phyloP scores from a whole-genome alignment of 2,888 invertebrate species.

The Tenthredo notha region DNA sequence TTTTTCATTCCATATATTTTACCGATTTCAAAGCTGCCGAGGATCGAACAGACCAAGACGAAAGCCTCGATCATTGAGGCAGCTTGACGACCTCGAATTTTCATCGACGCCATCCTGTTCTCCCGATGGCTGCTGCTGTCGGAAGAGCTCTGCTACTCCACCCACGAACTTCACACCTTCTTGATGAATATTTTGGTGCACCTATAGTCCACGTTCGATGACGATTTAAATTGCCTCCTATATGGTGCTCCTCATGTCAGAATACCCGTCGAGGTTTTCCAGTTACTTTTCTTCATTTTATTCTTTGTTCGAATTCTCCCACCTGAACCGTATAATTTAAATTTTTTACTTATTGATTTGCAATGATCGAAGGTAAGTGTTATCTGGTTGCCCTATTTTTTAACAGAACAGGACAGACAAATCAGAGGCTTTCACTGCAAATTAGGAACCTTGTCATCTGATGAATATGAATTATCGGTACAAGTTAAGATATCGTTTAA shows the following conservation, averaged over 20 bases:
- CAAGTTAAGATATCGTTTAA: background rate
- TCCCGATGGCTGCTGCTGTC: conserved; percentile 20
- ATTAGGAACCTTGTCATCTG: background rate
- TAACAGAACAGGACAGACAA: background rate
- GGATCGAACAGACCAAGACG: conserved; percentile 3
- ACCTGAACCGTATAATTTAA: conserved; percentile 28
- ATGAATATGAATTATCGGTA: background rate
- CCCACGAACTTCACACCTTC: conserved; percentile 12
- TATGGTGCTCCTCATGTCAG: conserved; percentile 8
- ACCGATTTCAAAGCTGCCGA: conserved; percentile 33
- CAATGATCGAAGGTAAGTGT: background rate
- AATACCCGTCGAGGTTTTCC: conserved; percentile 15
- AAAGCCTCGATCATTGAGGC: conserved; percentile 2
- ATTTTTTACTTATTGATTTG: background rate
- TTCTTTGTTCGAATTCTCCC: background rate
- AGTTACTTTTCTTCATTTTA: conserved; percentile 42
- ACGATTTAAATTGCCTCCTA: conserved; percentile 11
- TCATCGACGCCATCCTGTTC: conserved; percentile 44
- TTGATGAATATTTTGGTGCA: conserved; percentile 2
- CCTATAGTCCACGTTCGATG: background rate
- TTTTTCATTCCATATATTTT: background rate
- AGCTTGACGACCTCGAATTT: conserved; percentile 14
- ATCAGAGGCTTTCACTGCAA: background rate
- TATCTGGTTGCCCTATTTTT: background rate
- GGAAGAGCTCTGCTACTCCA: conserved; percentile 5